phyloP scores from a whole-genome alignment of 2,888 invertebrate genomes.

The Orchesellides sinensis region DNA sequence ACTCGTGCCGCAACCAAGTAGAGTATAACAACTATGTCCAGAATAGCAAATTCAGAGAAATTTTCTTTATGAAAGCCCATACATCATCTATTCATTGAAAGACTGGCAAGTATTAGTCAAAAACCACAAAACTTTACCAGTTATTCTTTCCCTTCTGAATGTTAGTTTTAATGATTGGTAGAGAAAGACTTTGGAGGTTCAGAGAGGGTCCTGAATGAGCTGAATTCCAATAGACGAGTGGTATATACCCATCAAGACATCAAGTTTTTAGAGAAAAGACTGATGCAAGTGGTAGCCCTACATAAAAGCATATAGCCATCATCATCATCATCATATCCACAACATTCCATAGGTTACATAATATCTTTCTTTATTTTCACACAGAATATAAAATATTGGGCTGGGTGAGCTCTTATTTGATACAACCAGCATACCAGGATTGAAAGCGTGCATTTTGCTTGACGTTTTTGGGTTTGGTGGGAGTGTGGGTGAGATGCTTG shows the following conservation, averaged over 20 bases:
- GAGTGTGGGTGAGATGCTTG: not conserved
- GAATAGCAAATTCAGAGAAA: constrained; percentile 1
- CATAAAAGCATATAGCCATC: constrained; percentile 22
- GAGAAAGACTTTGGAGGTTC: constrained; percentile 29
- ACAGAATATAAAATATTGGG: not conserved
- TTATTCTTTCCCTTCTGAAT: not conserved
- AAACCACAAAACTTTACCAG: constrained; percentile 36
- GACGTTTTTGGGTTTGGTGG: too few species aligned
- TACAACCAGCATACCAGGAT: not conserved
- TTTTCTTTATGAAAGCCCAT: constrained; percentile 37
- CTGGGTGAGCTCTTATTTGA: too few species aligned
- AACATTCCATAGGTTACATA: constrained; percentile 2
- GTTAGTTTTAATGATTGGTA: constrained; percentile 51
- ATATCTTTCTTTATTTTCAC: constrained; percentile 28
- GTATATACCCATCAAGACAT: constrained; percentile 29
- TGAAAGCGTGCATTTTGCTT: too few species aligned
- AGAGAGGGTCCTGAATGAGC: constrained; percentile 7
- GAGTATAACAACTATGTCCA: not conserved
- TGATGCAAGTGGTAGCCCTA: not conserved
- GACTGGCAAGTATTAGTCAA: constrained; percentile 43
- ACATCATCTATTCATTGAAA: constrained; percentile 52
- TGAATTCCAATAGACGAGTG: constrained; percentile 42
- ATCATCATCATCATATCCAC: constrained; percentile 30
- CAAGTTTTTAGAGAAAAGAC: not conserved
- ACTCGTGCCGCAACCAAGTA: constrained; percentile 9